phyloP scores from a whole-genome alignment of 2,888 invertebrate species.

The Therioaphis trifolii region DNA sequence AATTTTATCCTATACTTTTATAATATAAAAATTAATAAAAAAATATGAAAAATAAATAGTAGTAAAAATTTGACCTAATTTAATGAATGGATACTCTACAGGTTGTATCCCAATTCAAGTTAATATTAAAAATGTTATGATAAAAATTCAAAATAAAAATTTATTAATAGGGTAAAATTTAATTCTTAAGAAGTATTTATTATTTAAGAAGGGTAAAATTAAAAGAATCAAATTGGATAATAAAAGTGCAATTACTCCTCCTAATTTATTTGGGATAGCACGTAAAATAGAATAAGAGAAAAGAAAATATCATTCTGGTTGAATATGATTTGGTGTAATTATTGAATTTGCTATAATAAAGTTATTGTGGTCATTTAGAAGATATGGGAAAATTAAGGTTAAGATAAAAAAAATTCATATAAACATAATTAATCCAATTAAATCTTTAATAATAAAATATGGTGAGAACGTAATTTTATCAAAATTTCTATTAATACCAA shows the following conservation, averaged over 20 bases:
- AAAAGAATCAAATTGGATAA: slow-evolving; percentile 16
- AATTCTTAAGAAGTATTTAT: slow-evolving; percentile 71
- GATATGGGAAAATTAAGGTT: slow-evolving; percentile 72
- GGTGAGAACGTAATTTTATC: slow-evolving; percentile 79
- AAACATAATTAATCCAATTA: slow-evolving; percentile 74
- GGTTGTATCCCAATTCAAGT: slow-evolving; percentile 80
- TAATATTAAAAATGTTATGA: slow-evolving; percentile 73
- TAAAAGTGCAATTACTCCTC: slow-evolving; percentile 77
- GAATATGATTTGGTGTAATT: slow-evolving; percentile 80
- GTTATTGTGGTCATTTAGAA: slow-evolving; percentile 80
- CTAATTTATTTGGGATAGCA: slow-evolving; percentile 83
- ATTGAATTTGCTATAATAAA: slow-evolving; percentile 78
- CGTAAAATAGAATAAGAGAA: slow-evolving; percentile 73
- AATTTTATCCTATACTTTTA: slow-evolving; percentile 72
- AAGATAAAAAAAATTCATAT: slow-evolving; percentile 72
- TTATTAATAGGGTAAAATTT: slow-evolving; percentile 72
- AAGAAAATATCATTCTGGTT: slow-evolving; percentile 85
- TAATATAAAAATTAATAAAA: slow-evolving; percentile 71
- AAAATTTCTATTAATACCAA: slow-evolving; percentile 75
- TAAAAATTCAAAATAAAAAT: slow-evolving; percentile 72
- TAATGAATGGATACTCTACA: slow-evolving; percentile 76
- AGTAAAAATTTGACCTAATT: slow-evolving; percentile 75
- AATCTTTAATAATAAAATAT: slow-evolving; percentile 76
- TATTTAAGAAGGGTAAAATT: slow-evolving; percentile 26
- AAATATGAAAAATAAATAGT: slow-evolving; percentile 74